A percentile compares a stretch with the other conserved stretches of the same genome.
Conservation (phyloP, 1,140 invertebrate species). For the Stratiolaelaps scimitus region DNA sequence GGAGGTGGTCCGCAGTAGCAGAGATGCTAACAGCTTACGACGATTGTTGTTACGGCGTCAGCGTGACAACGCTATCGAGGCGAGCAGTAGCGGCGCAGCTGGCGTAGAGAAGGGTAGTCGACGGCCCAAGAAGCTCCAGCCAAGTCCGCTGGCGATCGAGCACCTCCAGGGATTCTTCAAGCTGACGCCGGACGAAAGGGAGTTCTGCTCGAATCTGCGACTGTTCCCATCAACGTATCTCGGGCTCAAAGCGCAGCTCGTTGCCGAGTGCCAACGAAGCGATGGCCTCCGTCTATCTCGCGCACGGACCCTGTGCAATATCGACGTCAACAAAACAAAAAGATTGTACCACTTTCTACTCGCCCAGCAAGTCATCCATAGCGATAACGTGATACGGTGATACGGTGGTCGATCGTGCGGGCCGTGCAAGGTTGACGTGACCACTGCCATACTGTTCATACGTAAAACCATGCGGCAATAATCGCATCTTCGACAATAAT, state of each 20-base stretch:
- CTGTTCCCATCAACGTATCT: neutral
- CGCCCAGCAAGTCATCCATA: neutral
- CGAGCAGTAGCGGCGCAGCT: no score
- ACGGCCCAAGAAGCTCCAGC: neutral
- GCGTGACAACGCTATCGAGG: no score
- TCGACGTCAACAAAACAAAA: constrained; percentile 23
- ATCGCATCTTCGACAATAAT: no score
- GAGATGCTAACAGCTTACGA: neutral
- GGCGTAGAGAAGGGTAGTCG: no score
- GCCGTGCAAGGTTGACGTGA: no score
- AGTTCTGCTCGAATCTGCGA: constrained; percentile 4
- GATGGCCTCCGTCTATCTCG: constrained; percentile 10
- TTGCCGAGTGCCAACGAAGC: neutral
- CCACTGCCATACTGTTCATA: no score
- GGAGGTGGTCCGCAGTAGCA: constrained; percentile 3
- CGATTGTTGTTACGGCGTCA: no score
- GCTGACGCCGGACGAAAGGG: neutral
- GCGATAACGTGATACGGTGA: no score
- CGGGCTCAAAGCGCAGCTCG: neutral
- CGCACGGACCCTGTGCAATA: constrained; percentile 11
- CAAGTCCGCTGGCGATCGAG: neutral
- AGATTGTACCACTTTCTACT: constrained; percentile 4
- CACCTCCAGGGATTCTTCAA: neutral
- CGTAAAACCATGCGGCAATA: no score
- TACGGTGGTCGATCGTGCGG: no score